phyloP scores from a whole-genome alignment of 2,797 vertebrate genomes.

The Notamacropus eugenii region DNA sequence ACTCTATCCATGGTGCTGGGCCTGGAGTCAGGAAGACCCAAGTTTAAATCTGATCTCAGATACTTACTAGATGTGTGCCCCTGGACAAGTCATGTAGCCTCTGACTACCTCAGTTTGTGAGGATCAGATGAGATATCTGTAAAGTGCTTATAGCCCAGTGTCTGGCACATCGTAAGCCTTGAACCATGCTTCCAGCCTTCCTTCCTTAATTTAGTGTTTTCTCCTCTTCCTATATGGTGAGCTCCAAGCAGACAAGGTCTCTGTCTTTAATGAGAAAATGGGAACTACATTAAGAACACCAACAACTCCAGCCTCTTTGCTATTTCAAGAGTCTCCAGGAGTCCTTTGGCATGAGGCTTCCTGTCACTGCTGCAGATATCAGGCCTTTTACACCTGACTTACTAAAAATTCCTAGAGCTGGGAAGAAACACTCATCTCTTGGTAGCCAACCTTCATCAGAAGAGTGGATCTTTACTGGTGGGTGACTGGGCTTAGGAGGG shows the following conservation, averaged over 20 bases:
- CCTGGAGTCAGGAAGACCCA: not conserved
- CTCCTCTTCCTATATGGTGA: not conserved
- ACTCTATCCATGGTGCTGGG: too few species aligned
- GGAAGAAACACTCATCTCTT: too few species aligned
- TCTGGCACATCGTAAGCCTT: too few species aligned
- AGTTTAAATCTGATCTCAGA: not conserved
- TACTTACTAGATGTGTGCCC: not conserved
- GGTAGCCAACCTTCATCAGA: too few species aligned
- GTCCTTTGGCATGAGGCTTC: too few species aligned
- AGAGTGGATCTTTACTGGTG: too few species aligned
- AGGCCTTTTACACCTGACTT: too few species aligned
- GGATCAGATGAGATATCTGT: not conserved
- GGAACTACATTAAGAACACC: not conserved
- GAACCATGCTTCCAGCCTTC: not conserved
- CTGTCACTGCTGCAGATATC: not conserved
- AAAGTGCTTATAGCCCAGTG: not conserved
- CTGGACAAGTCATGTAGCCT: not conserved
- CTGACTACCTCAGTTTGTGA: not conserved
- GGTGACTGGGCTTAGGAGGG: too few species aligned
- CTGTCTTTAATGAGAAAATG: not conserved
- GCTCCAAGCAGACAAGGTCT: not conserved
- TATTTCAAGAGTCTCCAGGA: not conserved
- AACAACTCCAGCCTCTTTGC: not conserved
- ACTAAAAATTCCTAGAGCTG: too few species aligned
- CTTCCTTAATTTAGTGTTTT: not conserved